phyloP scores from a whole-genome alignment of 2,113 vertebrate genomes.

The Rana temporaria region DNA sequence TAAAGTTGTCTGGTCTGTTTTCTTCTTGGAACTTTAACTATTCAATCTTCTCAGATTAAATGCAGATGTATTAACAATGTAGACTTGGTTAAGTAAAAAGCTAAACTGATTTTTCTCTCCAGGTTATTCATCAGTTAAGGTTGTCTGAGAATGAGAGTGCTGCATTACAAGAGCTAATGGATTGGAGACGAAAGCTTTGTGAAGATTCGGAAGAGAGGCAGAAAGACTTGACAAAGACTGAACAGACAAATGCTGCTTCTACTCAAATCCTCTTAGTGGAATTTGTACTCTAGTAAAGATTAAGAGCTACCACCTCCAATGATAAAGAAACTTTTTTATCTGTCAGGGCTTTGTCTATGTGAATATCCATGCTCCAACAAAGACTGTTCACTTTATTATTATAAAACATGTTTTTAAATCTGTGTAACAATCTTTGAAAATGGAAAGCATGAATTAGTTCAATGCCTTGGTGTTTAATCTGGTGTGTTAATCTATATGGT shows the following conservation, averaged over 20 bases:
- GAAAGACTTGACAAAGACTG: constrained; percentile 67
- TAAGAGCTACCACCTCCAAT: constrained; percentile 61
- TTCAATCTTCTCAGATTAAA: no score
- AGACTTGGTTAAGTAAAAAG: neutral
- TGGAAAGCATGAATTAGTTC: constrained; percentile 40
- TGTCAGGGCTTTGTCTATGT: constrained; percentile 61
- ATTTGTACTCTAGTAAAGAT: constrained; percentile 62
- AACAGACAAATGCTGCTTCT: constrained; percentile 72
- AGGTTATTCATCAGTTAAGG: constrained; percentile 85
- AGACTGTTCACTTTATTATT: constrained; percentile 70
- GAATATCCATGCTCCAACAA: neutral
- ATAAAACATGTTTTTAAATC: constrained; percentile 27
- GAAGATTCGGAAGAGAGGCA: constrained; percentile 79
- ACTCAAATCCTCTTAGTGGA: constrained; percentile 80
- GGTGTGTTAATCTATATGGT: constrained; percentile 39
- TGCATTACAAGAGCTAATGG: constrained; percentile 83
- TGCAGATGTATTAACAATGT: no score
- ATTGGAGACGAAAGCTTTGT: constrained; percentile 83
- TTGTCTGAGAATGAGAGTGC: constrained; percentile 80
- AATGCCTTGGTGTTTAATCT: constrained; percentile 24
- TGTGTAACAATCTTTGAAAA: constrained; percentile 21
- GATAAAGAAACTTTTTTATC: constrained; percentile 50
- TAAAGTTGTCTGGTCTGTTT: no score
- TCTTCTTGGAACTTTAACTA: no score
- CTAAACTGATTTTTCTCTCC: constrained; percentile 16